Percentiles rank a stretch among this genome's conserved stretches.
Evolutionary conservation across 2,797 vertebrate genomes (phyloP).

Genomic region (Molothrus ater): DNA sequence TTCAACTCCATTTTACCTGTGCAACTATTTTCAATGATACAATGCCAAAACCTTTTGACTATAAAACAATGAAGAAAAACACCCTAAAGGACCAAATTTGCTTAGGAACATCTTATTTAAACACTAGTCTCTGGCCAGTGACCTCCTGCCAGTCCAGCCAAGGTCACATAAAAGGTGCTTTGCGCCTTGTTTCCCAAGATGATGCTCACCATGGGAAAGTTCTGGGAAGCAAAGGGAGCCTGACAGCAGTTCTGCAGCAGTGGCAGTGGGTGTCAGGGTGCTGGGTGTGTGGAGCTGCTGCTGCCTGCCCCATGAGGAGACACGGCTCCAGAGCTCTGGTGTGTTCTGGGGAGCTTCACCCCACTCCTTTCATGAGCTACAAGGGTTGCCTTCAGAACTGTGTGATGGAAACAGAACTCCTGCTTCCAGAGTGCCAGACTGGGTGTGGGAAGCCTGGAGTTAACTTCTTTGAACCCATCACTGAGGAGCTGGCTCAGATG

Average conservation of each 20-base stretch:
- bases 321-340: rapidly evolving
- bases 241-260: rapidly evolving
- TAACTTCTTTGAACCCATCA: neutral
- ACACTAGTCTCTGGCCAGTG: neutral
- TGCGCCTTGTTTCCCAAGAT: neutral
- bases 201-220: neutral
- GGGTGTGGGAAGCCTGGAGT: neutral
- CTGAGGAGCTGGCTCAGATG: neutral
- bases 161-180: neutral
- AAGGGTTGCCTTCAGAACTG: rapidly evolving
- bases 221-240: neutral
- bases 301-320: neutral
- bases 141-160: neutral
- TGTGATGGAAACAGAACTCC: neutral
- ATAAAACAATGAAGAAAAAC: neutral
- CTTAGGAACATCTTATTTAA: neutral
- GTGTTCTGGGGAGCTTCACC: neutral
- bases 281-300: neutral
- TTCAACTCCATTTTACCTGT: neutral
- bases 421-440: neutral
- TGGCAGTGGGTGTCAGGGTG: rapidly evolving
- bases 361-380: neutral
- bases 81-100: neutral
- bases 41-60: neutral
- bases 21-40: neutral